Evolutionary conservation across 2,888 invertebrate species (phyloP), one percentile per base, ranked within the genome.

Genomic region (Cremastobaeus sp.): DNA sequence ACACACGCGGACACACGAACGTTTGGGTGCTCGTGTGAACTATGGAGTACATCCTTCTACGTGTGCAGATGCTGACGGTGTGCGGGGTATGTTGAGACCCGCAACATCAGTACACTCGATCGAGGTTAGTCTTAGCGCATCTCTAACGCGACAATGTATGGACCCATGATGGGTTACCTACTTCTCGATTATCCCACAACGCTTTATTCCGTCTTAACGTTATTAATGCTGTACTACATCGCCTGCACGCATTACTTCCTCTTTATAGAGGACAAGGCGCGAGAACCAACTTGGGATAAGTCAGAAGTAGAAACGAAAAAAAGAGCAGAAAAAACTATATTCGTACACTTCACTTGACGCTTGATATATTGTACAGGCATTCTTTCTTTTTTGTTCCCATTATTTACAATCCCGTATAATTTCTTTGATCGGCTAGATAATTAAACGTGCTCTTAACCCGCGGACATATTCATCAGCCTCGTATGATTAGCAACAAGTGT

Each of bases 111-210:
- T 59, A 72, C 54, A 39, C 66, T 80, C 81, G 77, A 85, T 84
- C 82, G 85, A 85, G 86, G 85, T 85, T 86, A 84, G 68, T 21
- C 54, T 43, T 47, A 37, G 82, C 79, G 83, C 82, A 83, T 83
- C 82, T 83, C 82, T 83, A 82, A 82, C 83, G 82, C 78, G 80
- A 78, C 80, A 79, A 73, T 66, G 72, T 68, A 74, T 79, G 77
- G 74, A 47, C 74, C 77, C 76, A 74, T 62, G 76, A 76, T 79
- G 75, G 66, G 64, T 84, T 84, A 81, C 84, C 85, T 84, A 84
- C 85, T 85, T 86, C 74, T 64, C 77, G 82, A 83, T 85, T 80
- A 86, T 85, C 81, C 82, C 82, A 84, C 80, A 79, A 71, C 72
- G 71, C 60, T 75, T 75, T 60, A 57, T 66, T 21, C 54, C 48